Base-by-base conservation (phyloP, 2,113 vertebrate genomes). In the Xenopus borealis region DNA sequence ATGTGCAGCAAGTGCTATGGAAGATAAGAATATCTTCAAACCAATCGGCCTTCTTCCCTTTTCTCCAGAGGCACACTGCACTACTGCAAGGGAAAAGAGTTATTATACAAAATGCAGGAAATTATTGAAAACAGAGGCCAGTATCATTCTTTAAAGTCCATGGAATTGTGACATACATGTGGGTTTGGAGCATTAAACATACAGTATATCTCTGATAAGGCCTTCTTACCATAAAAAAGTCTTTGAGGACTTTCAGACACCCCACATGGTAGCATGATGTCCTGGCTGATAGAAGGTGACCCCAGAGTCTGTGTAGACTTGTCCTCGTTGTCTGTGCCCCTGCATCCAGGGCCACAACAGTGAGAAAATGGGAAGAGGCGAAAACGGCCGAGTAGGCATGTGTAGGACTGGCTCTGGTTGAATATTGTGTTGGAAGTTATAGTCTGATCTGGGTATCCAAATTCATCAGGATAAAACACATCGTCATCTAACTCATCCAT, bases 211-310 rank as follows among this genome's bases (percentile, higher is more conserved):
- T 40, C 8, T 40, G 33, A 40, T 40, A 40, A 40, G 33, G 33
- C 33, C 53, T 78, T 84, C 89, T 92, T 88, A 93, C 92, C 92
- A 85, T 93, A 93, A 86, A 92, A 93, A 81, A 93, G 91, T 87
- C 92, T 87, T 82, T 86, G 89, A 78, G 92, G 91, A 80, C 91
- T 88, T 84, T 91, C 90, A 61, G 89, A 91, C 79, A 92, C 91
- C 82, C 90, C 92, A 88, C 89, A 92, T 81, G 92, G 92, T 86
- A 93, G 88, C 90, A 92, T 92, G 83, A 91, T 87, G 84, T 90
- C 89, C 81, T 89, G 89, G 86, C 88, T 90, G 61, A 89, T 87
- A 83, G 91, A 89, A 80, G 89, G 87, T 3, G 89, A 88, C 78
- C 86, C 91, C 79, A 92, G 89, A 79, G 92, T 93, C 88, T 93